Conservation (phyloP, 2,797 vertebrate species). For the Catharus ustulatus region DNA sequence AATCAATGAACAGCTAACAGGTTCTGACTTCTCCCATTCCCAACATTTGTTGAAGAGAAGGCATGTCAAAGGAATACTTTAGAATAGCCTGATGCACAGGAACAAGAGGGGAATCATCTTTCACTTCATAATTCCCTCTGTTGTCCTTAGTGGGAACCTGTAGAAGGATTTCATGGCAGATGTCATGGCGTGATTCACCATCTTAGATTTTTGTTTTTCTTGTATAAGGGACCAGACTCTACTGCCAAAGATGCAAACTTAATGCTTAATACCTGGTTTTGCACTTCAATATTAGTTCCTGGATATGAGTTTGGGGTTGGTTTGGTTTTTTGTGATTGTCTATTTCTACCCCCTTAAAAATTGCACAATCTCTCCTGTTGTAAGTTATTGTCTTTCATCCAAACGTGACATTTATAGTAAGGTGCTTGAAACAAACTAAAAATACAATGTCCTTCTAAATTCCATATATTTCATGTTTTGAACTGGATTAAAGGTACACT, state of each 20-base stretch:
- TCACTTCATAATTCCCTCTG: not conserved
- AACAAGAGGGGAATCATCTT: not conserved
- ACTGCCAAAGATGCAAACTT: not conserved
- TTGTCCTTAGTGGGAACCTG: not conserved
- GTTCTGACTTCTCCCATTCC: not conserved
- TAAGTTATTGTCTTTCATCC: not conserved
- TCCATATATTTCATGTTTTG: slow-evolving; percentile 5
- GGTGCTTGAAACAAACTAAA: not conserved
- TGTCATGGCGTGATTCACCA: not conserved
- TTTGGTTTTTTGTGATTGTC: not conserved
- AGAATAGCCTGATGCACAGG: not conserved
- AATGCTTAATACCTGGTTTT: not conserved
- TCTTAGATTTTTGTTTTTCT: not conserved
- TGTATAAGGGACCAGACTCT: not conserved
- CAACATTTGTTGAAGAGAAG: not conserved
- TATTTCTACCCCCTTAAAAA: not conserved
- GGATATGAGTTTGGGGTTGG: not conserved
- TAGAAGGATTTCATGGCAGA: not conserved
- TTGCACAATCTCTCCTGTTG: not conserved
- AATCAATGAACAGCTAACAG: not conserved
- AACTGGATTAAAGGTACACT: slow-evolving; percentile 5
- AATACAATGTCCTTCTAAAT: not conserved
- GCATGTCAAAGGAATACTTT: not conserved
- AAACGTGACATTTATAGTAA: not conserved
- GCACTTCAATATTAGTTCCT: not conserved